These are phyloP conservation scores for Macrophya annulata DNA, from an alignment of 2,888 invertebrate genomes.

Conservation along the genomic window DNA sequence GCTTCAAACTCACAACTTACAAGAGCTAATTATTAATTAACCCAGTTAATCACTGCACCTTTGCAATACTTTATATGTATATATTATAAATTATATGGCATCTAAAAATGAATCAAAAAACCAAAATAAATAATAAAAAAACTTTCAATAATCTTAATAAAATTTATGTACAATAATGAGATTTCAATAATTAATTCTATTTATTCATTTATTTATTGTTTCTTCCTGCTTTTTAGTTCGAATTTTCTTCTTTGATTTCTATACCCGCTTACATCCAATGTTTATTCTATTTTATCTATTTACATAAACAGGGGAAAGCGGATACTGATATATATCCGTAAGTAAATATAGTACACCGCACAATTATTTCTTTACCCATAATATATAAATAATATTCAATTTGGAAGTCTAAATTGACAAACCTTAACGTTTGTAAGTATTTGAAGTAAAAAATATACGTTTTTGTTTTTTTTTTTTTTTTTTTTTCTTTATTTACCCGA, in stretches of 20 bases:
- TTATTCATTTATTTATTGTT: neutral
- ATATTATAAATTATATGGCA: no score
- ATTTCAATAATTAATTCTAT: neutral
- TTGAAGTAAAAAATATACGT: no score
- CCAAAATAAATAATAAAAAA: neutral
- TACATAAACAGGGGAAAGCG: neutral
- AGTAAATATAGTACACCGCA: neutral
- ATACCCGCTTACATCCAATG: neutral
- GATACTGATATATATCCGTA: constrained; percentile 24
- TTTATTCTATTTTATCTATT: constrained; percentile 19
- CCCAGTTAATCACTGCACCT: neutral
- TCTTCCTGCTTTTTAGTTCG: no score
- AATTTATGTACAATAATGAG: neutral
- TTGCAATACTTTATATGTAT: neutral
- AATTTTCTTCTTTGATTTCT: no score
- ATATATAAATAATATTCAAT: neutral
- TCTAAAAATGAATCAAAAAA: neutral
- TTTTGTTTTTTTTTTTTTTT: no score
- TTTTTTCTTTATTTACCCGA: no score
- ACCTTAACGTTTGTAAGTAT: neutral
- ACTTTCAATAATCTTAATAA: neutral
- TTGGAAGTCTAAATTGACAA: neutral
- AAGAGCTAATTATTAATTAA: neutral
- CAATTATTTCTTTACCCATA: neutral
- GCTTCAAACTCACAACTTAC: neutral